Percentiles rank a stretch among this genome's conserved stretches.
Evolutionary conservation across 2,113 vertebrate genomes (phyloP).

Genomic region (Arizona elegans): DNA sequence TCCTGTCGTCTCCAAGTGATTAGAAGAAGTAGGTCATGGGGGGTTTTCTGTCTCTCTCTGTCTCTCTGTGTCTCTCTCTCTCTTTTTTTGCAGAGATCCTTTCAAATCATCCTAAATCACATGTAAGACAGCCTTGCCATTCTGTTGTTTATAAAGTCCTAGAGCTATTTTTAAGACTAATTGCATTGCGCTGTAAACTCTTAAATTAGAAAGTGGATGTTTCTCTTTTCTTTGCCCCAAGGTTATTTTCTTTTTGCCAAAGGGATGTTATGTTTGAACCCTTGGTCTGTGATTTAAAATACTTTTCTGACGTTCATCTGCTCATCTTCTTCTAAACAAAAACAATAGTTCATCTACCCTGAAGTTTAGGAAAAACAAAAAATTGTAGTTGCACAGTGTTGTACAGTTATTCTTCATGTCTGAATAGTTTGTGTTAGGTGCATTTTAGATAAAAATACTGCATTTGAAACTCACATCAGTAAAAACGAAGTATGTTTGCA

Average conservation of each 20-base stretch:
- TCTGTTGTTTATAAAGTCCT: constrained; percentile 14
- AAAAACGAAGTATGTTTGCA: not conserved
- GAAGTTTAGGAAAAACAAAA: not conserved
- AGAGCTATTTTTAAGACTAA: constrained; percentile 7
- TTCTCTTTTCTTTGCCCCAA: not conserved
- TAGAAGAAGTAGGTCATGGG: not conserved
- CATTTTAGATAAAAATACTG: not conserved
- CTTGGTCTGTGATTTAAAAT: not conserved
- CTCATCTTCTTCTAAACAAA: not conserved
- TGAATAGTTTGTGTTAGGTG: not conserved
- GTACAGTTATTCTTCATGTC: not conserved
- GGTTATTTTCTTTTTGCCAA: not conserved
- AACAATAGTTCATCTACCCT: not conserved
- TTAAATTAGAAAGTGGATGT: constrained; percentile 9
- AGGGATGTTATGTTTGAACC: not conserved
- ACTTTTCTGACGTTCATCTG: not conserved
- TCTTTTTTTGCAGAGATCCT: not conserved
- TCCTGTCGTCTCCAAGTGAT: not conserved
- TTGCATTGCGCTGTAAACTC: not conserved
- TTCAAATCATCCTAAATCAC: not conserved
- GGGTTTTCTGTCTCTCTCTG: not conserved
- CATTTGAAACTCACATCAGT: not conserved
- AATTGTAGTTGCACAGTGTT: not conserved
- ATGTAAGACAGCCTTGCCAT: not conserved
- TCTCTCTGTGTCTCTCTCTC: too few species aligned